These are phyloP conservation scores for Xerus rutilus DNA, from an alignment of 2,797 vertebrate genomes.

Conservation along the genomic window DNA sequence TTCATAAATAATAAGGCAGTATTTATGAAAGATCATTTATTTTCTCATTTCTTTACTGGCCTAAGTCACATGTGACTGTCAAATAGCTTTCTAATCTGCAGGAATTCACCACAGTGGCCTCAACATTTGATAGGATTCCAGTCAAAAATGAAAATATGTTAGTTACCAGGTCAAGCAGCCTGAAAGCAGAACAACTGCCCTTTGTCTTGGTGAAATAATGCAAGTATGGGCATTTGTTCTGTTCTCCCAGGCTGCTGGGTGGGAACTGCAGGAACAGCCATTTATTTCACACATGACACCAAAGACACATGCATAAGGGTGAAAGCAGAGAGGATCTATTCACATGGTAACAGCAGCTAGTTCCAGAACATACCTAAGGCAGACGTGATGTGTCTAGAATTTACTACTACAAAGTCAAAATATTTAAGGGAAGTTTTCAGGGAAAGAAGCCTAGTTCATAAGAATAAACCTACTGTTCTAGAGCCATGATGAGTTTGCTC, in stretches of 20 bases:
- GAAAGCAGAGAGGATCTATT: not conserved
- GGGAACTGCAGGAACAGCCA: not conserved
- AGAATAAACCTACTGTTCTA: not conserved
- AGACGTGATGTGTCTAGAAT: not conserved
- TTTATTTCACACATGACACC: not conserved
- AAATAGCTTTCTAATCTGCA: not conserved
- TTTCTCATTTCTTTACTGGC: not conserved
- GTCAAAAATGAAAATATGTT: not conserved
- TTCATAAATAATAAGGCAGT: not conserved
- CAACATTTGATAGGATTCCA: not conserved
- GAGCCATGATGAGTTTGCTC: not conserved
- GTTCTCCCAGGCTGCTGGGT: not conserved
- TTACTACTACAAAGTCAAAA: not conserved
- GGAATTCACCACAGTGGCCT: not conserved
- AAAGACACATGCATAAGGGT: not conserved
- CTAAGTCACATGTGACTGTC: slow-evolving; percentile 13
- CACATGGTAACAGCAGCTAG: rapidly evolving
- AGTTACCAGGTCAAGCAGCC: not conserved
- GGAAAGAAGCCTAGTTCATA: not conserved
- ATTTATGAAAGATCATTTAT: slow-evolving; percentile 51
- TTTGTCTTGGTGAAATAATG: not conserved
- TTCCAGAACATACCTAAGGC: not conserved
- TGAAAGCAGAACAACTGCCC: not conserved
- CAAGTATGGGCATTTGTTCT: not conserved
- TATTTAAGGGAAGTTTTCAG: not conserved